Evolutionary conservation across 2,113 vertebrate species (phyloP), one percentile per base, ranked within the genome.

Genomic region (Gavia stellata): DNA sequence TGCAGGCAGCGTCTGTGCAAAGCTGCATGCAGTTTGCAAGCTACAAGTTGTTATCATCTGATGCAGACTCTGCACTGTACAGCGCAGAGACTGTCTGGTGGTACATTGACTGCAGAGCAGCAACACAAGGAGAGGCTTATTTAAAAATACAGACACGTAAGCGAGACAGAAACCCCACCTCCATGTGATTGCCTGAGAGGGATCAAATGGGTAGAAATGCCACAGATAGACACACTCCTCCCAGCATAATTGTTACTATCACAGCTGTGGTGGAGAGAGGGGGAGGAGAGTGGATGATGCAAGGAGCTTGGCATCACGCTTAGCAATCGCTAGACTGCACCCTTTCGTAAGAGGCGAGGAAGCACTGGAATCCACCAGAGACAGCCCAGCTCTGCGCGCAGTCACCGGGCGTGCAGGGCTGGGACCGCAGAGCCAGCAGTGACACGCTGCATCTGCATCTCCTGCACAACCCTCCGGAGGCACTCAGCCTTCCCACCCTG

Each of bases 231-330:
- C 59, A 23, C 88, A 14, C 92, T 91, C 77, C 94, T 95, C 95
- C 94, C 94, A 28, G 68, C 74, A 3, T 63, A 50, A 75, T 55
- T 87, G 97, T 56, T 62, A 38, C 89, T 31, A 26, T 62, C 44
- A 52, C 93, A 72, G 97, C 94, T 74, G 91, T 1, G 86, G 78
- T 19, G 81, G 75, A 9, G 66, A 15, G 42, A 66, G 90, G 44
- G 49, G 92, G 90, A 61, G 94, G 90, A 73, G 87, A 55, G 70
- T 1, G 47, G 91, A 91, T 97, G 97, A 97, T 95, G 97, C 94
- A 94, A 95, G 91, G 73, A 19, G 34, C 75, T 90, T 52, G 94
- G 96, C 86, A 75, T 14, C 31, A 0, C 1, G n/a, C 65, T n/a
- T 15, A 13, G 88, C 6, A 5, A 9, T 15, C 40, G 14, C 86